Percentiles rank a stretch among this genome's conserved stretches.
phyloP scores from a whole-genome alignment of 2,113 vertebrate genomes.

The Muntiacus reevesi region DNA sequence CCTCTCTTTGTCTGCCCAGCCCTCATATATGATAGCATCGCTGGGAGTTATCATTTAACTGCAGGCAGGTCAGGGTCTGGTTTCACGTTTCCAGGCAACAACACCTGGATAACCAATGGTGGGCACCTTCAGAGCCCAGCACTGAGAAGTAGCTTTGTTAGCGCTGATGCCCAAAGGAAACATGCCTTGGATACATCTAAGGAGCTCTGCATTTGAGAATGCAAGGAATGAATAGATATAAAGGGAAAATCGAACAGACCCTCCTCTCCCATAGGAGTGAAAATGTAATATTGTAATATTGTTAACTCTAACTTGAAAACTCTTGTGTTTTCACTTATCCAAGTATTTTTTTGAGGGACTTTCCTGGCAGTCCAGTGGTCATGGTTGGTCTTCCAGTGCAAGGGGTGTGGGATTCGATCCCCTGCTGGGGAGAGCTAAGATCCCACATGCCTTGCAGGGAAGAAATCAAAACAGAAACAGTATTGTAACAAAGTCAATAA shows the following conservation, averaged over 20 bases:
- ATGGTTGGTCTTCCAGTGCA: neutral
- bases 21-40: neutral
- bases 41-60: neutral
- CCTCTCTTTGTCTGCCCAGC: neutral
- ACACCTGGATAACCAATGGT: neutral
- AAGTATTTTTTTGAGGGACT: neutral
- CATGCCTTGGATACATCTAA: neutral
- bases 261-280: neutral
- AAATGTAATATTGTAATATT: neutral
- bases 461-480: neutral
- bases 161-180: neutral
- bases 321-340: neutral
- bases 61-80: neutral
- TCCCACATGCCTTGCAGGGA: neutral
- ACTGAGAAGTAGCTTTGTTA: neutral
- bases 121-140: neutral
- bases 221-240: neutral
- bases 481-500: neutral
- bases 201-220: neutral
- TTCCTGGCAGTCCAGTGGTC: neutral
- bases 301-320: neutral
- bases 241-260: neutral
- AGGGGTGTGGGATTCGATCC: neutral
- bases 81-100: neutral
- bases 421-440: neutral